phyloP scores from a whole-genome alignment of 2,888 invertebrate species.

The Campoplex nolae region DNA sequence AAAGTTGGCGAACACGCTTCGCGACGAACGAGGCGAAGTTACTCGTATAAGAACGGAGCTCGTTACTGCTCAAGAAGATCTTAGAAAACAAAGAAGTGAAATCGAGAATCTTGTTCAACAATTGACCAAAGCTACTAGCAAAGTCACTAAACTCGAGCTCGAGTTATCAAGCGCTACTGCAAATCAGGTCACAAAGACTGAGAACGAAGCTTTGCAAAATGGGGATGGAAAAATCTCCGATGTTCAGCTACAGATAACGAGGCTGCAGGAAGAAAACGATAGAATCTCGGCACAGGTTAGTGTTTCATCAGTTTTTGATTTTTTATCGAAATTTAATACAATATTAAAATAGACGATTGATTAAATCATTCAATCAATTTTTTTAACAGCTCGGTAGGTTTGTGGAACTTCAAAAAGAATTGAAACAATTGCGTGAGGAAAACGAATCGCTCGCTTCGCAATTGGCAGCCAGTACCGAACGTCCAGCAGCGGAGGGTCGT shows the following conservation, averaged over 20 bases:
- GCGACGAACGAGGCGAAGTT: constrained; percentile 72
- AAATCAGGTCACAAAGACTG: constrained; percentile 70
- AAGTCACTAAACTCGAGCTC: constrained; percentile 72
- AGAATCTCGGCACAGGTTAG: constrained; percentile 85
- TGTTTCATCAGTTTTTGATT: neutral
- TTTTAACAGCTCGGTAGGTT: constrained; percentile 73
- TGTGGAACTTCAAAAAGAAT: constrained; percentile 77
- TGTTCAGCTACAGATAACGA: constrained; percentile 81
- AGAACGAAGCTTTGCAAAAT: constrained; percentile 73
- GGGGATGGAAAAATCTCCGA: constrained; percentile 73
- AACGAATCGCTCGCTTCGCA: constrained; percentile 83
- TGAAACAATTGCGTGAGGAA: constrained; percentile 82
- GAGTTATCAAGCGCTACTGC: constrained; percentile 67
- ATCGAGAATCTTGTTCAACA: constrained; percentile 72
- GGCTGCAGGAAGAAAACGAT: constrained; percentile 86
- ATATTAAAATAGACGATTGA: no score
- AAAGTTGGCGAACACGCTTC: constrained; percentile 81
- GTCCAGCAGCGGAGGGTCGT: constrained; percentile 82
- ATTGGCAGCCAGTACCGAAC: constrained; percentile 83
- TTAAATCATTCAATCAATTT: neutral
- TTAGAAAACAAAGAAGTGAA: constrained; percentile 72
- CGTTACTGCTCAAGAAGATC: constrained; percentile 71
- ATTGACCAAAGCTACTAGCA: constrained; percentile 71
- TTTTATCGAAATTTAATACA: no score
- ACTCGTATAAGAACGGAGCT: constrained; percentile 70